Evolutionary conservation across 2,888 invertebrate genomes (phyloP), one percentile per base, ranked within the genome.

Genomic region (Panopea generosa): DNA sequence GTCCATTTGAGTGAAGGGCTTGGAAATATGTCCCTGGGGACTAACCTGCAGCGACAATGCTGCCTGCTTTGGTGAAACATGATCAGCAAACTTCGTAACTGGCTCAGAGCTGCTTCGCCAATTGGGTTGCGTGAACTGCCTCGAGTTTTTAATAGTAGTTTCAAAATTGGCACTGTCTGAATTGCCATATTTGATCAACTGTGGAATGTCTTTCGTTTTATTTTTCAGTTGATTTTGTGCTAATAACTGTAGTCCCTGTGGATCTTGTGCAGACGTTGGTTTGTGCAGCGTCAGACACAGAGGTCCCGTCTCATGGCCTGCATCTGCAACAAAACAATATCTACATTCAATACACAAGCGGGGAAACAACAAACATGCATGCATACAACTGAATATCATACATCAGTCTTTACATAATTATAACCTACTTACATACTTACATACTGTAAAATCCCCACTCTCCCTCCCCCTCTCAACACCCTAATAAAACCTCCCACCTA

Each of bases 71-170:
- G 33, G 20, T 18, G 45, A 45, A 18, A 20, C 20, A 18, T 16
- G 16, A 20, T 45, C 45, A 4, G n/a, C 20, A 20, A 18, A 24
- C 4, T 33, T 43, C 6, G 26, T 43, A 11, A 24, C 49, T 22
- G 78, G 74, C 22, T 71, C 74, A 11, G 70, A 70, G 40, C 22
- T 29, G 53, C 62, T 60, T 43, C 73, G 43, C 73, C 73, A 66
- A 43, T 71, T 63, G n/a, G 47, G 29, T 26, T 60, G 53, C 0
- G 52, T 43, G 27, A 52, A 57, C 16, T 57, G 62, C 20, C 68
- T 49, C 14, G 26, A 47, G 24, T 38, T 50, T 47, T 57, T 57
- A n/a, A n/a, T 22, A 43, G 16, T 9, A 2, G 22, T 2, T 18
- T 57, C 57, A 14, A 18, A 9, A 9, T 22, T 40, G 4, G 57